Percentiles rank a stretch among this genome's conserved stretches.
These are phyloP conservation scores for Enteromius unitaeniatus DNA, from an alignment of 2,797 vertebrate genomes.

Conservation along the genomic window DNA sequence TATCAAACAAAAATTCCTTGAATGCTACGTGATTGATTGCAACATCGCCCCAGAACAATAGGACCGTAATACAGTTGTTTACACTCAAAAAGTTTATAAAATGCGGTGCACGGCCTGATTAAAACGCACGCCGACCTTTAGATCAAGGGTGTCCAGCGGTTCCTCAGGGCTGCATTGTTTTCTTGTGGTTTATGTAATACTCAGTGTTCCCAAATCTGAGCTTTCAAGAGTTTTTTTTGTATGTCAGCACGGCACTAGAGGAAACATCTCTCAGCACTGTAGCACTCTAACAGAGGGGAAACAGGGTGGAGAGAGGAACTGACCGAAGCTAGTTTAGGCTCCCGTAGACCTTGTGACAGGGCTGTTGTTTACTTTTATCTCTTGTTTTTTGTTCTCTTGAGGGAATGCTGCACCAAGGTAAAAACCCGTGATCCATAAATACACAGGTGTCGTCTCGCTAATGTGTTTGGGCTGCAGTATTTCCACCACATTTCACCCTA, in stretches of 20 bases:
- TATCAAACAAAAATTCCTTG: conserved; percentile 2
- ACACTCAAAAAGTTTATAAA: conserved; percentile 14
- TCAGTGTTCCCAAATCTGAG: conserved; percentile 33
- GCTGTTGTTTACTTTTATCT: conserved; percentile 23
- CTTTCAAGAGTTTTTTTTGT: conserved; percentile 1
- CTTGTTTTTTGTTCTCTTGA: conserved; percentile 22
- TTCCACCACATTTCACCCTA: conserved; percentile 39
- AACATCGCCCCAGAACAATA: not conserved
- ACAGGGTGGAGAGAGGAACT: conserved; percentile 34
- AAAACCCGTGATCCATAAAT: conserved; percentile 8
- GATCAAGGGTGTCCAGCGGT: conserved; percentile 11
- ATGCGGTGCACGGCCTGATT: not conserved
- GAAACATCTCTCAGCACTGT: conserved; percentile 46
- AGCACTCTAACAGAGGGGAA: conserved; percentile 45
- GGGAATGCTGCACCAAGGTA: not conserved
- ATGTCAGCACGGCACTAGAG: conserved; percentile 30
- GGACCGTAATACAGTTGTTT: conserved; percentile 2
- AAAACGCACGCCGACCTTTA: not conserved
- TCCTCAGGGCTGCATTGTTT: conserved; percentile 40
- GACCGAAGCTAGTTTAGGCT: conserved; percentile 44
- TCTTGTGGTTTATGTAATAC: conserved; percentile 38
- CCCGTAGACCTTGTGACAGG: conserved; percentile 39
- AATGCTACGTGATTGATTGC: conserved; percentile 19
- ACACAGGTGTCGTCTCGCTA: conserved; percentile 17
- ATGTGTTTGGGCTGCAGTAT: conserved; percentile 40